A percentile compares a stretch with the other conserved stretches of the same genome.
Evolutionary conservation across 1,140 invertebrate species (phyloP).

Genomic region (Neodiprion virginianus): DNA sequence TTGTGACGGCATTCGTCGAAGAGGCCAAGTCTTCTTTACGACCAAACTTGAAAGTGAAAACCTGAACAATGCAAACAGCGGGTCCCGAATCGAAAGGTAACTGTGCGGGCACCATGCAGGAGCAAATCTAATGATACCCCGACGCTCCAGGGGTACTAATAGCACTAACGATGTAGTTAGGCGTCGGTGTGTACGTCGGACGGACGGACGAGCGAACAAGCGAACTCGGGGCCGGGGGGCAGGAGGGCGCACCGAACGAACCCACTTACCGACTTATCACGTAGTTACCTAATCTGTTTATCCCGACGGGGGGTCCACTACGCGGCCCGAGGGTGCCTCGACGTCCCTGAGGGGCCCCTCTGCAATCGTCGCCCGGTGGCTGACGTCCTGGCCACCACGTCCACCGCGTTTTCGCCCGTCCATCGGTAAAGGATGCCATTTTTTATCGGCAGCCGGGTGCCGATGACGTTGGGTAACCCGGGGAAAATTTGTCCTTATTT

Average conservation of each 20-base stretch:
- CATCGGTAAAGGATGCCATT: background rate
- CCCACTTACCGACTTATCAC: conserved; percentile 65
- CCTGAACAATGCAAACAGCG: background rate
- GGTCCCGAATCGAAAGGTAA: too few species aligned
- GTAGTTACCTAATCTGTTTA: conserved; percentile 65
- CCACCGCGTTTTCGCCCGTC: conserved; percentile 25
- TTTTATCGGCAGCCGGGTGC: background rate
- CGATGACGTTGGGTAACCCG: background rate
- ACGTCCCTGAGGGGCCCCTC: conserved; percentile 49
- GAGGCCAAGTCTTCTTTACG: too few species aligned
- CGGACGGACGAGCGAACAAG: conserved; percentile 19
- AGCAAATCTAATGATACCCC: conserved; percentile 62
- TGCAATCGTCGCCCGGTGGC: conserved; percentile 19
- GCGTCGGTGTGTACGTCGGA: conserved; percentile 56
- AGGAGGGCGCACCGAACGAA: conserved; percentile 53
- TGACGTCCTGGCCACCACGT: conserved; percentile 26
- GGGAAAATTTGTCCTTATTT: too few species aligned
- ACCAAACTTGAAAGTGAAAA: background rate
- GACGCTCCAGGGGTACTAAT: conserved; percentile 56
- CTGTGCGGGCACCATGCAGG: conserved; percentile 31
- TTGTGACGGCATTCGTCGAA: too few species aligned
- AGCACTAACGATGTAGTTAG: conserved; percentile 62
- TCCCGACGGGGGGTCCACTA: conserved; percentile 46
- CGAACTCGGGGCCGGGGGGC: conserved; percentile 27
- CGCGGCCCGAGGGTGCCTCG: conserved; percentile 43